A percentile compares a stretch with the other conserved stretches of the same genome.
These are phyloP conservation scores for Agrenia bidenticulata DNA, from an alignment of 2,888 invertebrate species.

Conservation along the genomic window DNA sequence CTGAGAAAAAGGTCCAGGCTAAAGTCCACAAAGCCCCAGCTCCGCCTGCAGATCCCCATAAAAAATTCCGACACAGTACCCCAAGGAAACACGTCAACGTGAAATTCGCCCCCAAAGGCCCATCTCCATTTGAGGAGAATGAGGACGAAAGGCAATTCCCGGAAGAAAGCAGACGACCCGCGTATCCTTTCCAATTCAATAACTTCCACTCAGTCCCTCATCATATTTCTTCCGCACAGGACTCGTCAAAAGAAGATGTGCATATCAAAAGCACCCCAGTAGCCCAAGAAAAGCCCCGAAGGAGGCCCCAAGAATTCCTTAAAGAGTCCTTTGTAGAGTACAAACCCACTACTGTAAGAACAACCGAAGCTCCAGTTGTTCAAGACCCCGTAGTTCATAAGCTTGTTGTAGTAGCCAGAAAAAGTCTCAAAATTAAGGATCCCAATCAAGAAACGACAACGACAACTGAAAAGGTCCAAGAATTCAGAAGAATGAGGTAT, in stretches of 20 bases:
- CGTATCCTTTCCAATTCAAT: slow-evolving; percentile 35
- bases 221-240: neutral
- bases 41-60: slow-evolving; percentile 28
- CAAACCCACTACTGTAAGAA: slow-evolving; percentile 1
- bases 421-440: slow-evolving; percentile 15
- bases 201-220: slow-evolving; percentile 12
- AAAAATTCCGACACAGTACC: slow-evolving; percentile 51
- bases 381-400: neutral
- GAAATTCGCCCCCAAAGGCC: slow-evolving; percentile 45
- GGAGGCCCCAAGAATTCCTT: neutral
- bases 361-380: neutral
- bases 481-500: no score
- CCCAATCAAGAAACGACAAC: neutral
- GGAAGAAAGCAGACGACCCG: slow-evolving; percentile 48
- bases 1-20: slow-evolving; percentile 15
- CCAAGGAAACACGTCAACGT: slow-evolving; percentile 49
- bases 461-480: no score
- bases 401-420: neutral
- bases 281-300: neutral
- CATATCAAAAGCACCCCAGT: neutral
- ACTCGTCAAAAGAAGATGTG: neutral
- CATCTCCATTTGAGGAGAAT: slow-evolving; percentile 33
- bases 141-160: slow-evolving; percentile 47
- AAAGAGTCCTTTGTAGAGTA: neutral
- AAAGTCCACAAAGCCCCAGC: slow-evolving; percentile 19